Evolutionary conservation across 2,797 vertebrate species (phyloP), one percentile per base, ranked within the genome.

Genomic region (Pseudomugil tenellus): DNA sequence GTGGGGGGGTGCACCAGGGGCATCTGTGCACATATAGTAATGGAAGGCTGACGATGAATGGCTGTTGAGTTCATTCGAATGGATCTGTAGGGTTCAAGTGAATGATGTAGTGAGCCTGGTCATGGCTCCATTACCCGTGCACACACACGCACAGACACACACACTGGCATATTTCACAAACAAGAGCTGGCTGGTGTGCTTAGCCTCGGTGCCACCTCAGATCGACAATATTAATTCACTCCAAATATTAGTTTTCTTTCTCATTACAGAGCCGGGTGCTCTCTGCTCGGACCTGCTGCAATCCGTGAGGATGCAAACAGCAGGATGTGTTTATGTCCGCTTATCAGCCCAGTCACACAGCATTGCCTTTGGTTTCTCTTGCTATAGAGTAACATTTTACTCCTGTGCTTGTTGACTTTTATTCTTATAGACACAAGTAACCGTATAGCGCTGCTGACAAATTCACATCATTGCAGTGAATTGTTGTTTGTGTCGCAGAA

Each of bases 191-290:
- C 73, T 82, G 74, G 68, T 74, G 62, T 76, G 76, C 70, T 80
- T 70, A 81, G 71, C 81, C 84, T 81, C 79, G 53, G 70, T 54
- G 26, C 79, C 84, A 86, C 81, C 84, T 79, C 84, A 70, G 77
- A 91, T 90, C 87, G 83, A 84, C 87, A 80, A 81, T 85, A 91
- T 91, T 86, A 91, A 92, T 87, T 76, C 67, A 85, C 79, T 89
- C 79, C 85, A 90, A 92, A 91, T 90, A 90, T 91, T 87, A 85
- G 83, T 89, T 90, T 90, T 89, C 69, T 74, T 72, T 73, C 75
- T 88, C 81, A 87, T 91, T 90, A 91, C 76, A 56, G 61, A 80
- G 77, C 74, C n/a, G 69, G 71, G 77, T 75, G 85, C 74, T 81
- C 69, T 64, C 39, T 9, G 79, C 55, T 66, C 85, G 81, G 89